These are phyloP conservation scores for Coregonus suidteri DNA, from an alignment of 2,797 vertebrate species.

Conservation along the genomic window DNA sequence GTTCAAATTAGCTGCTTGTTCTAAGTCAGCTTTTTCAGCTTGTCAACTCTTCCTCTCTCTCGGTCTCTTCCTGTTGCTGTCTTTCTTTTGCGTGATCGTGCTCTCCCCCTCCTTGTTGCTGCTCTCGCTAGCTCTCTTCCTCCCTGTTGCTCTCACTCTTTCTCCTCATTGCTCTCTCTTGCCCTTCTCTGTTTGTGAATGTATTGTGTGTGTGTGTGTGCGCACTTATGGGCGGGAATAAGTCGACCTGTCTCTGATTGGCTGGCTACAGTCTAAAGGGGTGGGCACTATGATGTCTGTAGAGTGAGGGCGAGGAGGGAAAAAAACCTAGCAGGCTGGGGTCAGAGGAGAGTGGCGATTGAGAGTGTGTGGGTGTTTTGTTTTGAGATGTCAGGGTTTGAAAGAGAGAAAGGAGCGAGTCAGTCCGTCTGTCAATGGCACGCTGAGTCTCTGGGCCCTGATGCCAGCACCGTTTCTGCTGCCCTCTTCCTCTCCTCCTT, in stretches of 20 bases:
- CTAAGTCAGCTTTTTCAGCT: constrained; percentile 28
- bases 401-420: constrained; percentile 70
- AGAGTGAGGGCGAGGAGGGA: constrained; percentile 61
- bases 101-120: neutral
- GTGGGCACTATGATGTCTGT: constrained; percentile 62
- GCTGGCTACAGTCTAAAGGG: constrained; percentile 64
- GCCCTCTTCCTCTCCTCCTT: constrained; percentile 33
- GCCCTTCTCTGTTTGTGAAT: constrained; percentile 65
- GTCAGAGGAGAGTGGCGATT: constrained; percentile 75
- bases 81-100: constrained; percentile 26
- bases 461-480: constrained; percentile 47
- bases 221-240: constrained; percentile 75
- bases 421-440: constrained; percentile 68
- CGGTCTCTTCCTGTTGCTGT: constrained; percentile 59
- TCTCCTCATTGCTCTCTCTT: constrained; percentile 34
- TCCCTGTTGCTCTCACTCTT: constrained; percentile 54
- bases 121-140: constrained; percentile 13
- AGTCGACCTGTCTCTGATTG: constrained; percentile 64
- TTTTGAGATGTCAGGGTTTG: constrained; percentile 83
- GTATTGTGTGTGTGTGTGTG: constrained; percentile 77
- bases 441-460: constrained; percentile 61
- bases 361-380: constrained; percentile 84
- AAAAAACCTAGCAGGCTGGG: constrained; percentile 67
- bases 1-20: constrained; percentile 10
- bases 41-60: constrained; percentile 44